Base-by-base conservation (phyloP, 53 echinoderm and acorn worm species). In the Holothuria leucospilota region DNA sequence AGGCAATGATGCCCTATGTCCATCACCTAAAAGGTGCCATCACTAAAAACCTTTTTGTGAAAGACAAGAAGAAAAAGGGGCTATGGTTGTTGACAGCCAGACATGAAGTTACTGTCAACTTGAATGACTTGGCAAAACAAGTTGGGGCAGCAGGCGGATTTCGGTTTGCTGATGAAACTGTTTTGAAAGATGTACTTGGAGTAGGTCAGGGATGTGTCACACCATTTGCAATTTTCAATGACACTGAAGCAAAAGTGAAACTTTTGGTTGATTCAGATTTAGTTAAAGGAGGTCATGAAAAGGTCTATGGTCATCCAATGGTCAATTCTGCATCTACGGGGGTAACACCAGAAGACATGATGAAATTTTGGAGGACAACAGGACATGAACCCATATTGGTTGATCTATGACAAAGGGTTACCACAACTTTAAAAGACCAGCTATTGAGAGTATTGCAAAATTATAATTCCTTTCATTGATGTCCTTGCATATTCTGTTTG, bases 181-280 rank as follows among this genome's bases (percentile, higher is more conserved):
- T 93, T 51, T 29, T 96, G 79, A 56, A 71, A 49, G 94, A 95
- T 20, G 93, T 91, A 58, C 85, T 96, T 20, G 96, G 96, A 12
- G 96, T 96, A n/a, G 84, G 85, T 6, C 94, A 96, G 77, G 96
- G 96, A 26, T 93, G 96, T 62, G 96, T 96, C 25, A 96, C 96
- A 1, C 93, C 96, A 1, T 91, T 89, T 51, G 93, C 95, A 39
- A 53, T 96, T 38, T 82, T 94, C 68, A 96, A 96, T 77, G 96
- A 96, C 87, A 91, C 82, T 63, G 89, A 83, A 6, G 85, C 69
- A n/a, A 91, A 95, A 40, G 96, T 96, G 13, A 91, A 71, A 61
- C 93, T 96, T 41, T 41, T 96, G 27, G 75, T 95, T 23, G 96
- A 96, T 29, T 69, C 88, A 1, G 95, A 93, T 60, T 69, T 96